A percentile compares a stretch with the other conserved stretches of the same genome.
phyloP scores from a whole-genome alignment of 2,113 vertebrate species.

The Otus sunia region DNA sequence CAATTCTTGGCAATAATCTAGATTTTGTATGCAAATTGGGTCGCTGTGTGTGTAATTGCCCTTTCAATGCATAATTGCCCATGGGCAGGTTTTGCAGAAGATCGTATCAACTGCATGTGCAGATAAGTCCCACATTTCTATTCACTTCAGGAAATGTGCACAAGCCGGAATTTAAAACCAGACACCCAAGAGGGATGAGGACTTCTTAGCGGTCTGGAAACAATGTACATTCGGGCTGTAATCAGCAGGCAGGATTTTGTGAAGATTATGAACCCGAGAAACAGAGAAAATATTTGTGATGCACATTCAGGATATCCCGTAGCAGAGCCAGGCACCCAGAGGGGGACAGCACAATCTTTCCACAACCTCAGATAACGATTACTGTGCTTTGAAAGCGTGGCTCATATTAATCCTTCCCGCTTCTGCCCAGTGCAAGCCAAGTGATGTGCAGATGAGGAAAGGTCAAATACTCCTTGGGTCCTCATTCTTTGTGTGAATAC shows the following conservation, averaged over 20 bases:
- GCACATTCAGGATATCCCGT: rapidly evolving
- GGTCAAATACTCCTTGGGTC: neutral
- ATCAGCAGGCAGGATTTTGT: neutral
- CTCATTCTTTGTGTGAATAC: neutral
- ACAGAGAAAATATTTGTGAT: neutral
- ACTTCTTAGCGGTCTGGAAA: neutral
- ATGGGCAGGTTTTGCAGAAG: conserved; percentile 34
- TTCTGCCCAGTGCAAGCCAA: neutral
- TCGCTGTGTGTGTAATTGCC: conserved; percentile 34
- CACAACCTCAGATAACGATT: rapidly evolving
- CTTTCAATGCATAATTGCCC: conserved; percentile 42
- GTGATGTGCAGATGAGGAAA: neutral
- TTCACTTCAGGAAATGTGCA: conserved; percentile 17
- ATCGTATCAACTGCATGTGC: neutral
- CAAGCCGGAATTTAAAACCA: conserved; percentile 9
- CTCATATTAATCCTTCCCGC: neutral
- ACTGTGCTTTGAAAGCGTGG: neutral
- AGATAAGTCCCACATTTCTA: conserved; percentile 20
- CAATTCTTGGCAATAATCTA: conserved; percentile 7
- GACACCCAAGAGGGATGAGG: neutral
- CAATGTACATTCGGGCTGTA: neutral
- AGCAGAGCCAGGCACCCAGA: neutral
- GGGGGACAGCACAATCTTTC: neutral
- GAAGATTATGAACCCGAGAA: neutral
- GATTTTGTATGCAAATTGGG: conserved; percentile 48